These are phyloP conservation scores for Chaunax sp. DNA, from an alignment of 2,797 vertebrate species.

Conservation along the genomic window DNA sequence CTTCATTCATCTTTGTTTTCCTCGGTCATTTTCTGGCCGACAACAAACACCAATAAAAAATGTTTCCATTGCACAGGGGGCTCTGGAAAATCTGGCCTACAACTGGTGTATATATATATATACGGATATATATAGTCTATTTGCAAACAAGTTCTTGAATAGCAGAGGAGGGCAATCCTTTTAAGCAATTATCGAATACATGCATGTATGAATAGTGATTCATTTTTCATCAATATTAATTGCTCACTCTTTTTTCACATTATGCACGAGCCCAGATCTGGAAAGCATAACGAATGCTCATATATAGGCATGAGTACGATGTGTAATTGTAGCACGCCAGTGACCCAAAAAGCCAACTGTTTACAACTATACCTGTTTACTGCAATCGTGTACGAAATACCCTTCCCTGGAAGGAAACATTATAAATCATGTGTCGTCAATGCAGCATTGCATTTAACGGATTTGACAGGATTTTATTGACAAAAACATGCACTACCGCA, in stretches of 20 bases:
- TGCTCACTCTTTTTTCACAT: slow-evolving; percentile 50
- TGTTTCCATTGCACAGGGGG: slow-evolving; percentile 37
- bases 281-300: slow-evolving; percentile 41
- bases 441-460: slow-evolving; percentile 63
- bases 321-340: slow-evolving; percentile 29
- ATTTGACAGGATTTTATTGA: slow-evolving; percentile 81
- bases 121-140: too few relatives aligned
- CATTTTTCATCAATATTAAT: slow-evolving; percentile 69
- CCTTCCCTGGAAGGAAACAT: slow-evolving; percentile 39
- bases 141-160: slow-evolving; percentile 33
- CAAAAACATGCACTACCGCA: slow-evolving; percentile 56
- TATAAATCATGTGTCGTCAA: slow-evolving; percentile 68
- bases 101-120: not conserved
- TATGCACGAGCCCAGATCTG: slow-evolving; percentile 34
- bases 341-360: slow-evolving; percentile 32
- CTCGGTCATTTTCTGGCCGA: slow-evolving; percentile 60
- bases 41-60: slow-evolving; percentile 56
- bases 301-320: slow-evolving; percentile 3
- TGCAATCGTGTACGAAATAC: slow-evolving; percentile 20
- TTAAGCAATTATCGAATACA: slow-evolving; percentile 42
- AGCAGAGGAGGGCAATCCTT: slow-evolving; percentile 44
- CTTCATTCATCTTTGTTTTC: slow-evolving; percentile 75
- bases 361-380: slow-evolving; percentile 39
- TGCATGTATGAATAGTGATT: slow-evolving; percentile 62
- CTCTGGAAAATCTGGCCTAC: slow-evolving; percentile 14